Base-by-base conservation (phyloP, 2,797 vertebrate genomes). In the Megaceryle alcyon region DNA sequence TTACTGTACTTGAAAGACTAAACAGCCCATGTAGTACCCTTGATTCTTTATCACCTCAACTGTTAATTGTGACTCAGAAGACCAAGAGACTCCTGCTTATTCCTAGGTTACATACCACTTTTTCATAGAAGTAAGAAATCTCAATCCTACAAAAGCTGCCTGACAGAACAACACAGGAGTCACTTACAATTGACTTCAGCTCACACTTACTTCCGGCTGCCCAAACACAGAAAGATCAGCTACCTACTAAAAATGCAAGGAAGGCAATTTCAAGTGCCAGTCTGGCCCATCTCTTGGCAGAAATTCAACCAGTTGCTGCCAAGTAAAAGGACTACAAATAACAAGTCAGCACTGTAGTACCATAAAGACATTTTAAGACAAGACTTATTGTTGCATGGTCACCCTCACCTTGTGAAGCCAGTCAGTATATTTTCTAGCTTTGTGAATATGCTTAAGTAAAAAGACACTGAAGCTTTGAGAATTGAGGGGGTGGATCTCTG, bases 181-280 rank as follows among this genome's bases (percentile, higher is more conserved):
- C 51, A 68, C 71, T 83, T 90, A 70, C 60, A 79, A 33, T 41
- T 89, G 51, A 12, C 41, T 90, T 41, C 41, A 82, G 66, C 37
- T 87, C 60, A 71, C 53, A 43, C 53, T 80, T 92, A 85, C 44
- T 51, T 70, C 86, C 83, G 60, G 71, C 73, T 88, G 53, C 93
- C 81, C 83, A 48, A 88, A 84, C 77, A 84, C 82, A 80, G 94
- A 84, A 92, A 96, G 88, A 94, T 88, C 90, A 97, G 88, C 77
- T 79, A 92, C 86, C 71, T 59, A 85, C 51, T 22, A 60, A 91
- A 82, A 95, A 96, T 49, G 85, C 92, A 90, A 96, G 80, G 78
- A 63, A 94, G 83, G 92, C 90, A 93, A 75, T 80, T 95, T 90
- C 56, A 75, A 93, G 88, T 61, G 75, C 90, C 81, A 95, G 57